phyloP scores from a whole-genome alignment of 2,797 vertebrate genomes.

The Sylvia borin region DNA sequence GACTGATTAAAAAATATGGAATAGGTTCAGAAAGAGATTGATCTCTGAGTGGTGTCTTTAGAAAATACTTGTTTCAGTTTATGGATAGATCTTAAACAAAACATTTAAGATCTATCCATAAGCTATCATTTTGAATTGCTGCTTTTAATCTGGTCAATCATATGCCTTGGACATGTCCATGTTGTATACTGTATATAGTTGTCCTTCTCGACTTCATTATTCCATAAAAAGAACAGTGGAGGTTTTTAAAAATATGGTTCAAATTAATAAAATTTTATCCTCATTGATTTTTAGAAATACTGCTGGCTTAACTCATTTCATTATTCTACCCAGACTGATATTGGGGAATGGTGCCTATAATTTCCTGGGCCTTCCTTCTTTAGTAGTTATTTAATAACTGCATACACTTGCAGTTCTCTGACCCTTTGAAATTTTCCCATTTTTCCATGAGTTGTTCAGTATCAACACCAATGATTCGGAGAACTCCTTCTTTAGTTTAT shows the following conservation, averaged over 20 bases:
- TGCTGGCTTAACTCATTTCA: neutral
- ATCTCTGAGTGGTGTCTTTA: neutral
- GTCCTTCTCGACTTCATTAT: neutral
- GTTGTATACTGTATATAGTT: neutral
- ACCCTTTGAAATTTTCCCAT: slow-evolving; percentile 51
- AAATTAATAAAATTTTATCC: neutral
- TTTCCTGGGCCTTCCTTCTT: neutral
- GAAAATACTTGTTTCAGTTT: neutral
- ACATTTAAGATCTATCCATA: neutral
- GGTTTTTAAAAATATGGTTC: accelerated
- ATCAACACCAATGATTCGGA: slow-evolving; percentile 62
- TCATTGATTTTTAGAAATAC: neutral
- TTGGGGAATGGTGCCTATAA: neutral
- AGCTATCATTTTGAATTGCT: neutral
- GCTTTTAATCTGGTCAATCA: neutral
- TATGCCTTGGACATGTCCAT: neutral
- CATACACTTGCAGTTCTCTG: slow-evolving; percentile 12
- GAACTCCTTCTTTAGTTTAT: slow-evolving; percentile 66
- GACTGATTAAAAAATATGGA: neutral
- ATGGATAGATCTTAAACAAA: neutral
- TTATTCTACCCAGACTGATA: neutral
- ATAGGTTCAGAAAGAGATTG: neutral
- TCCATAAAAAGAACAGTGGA: neutral
- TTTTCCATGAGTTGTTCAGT: slow-evolving; percentile 67
- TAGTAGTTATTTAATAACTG: neutral